Evolutionary conservation across 1,140 invertebrate genomes (phyloP).

Genomic region (Metopolophium dirhodum): DNA sequence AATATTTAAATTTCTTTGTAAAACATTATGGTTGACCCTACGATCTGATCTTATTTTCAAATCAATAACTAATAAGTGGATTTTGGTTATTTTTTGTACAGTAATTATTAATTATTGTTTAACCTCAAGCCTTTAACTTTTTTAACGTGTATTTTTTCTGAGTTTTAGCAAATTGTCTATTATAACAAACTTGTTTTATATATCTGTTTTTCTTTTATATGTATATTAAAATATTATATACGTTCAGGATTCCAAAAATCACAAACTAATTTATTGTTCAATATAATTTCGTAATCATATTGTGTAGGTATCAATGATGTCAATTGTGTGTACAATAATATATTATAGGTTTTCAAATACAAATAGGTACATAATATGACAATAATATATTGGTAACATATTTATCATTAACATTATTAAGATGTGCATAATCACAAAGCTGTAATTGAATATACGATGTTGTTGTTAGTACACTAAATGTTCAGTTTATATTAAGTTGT

Average conservation of each 20-base stretch:
- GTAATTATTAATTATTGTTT: no score
- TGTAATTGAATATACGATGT: slow-evolving; percentile 8
- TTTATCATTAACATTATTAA: background rate
- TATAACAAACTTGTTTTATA: no score
- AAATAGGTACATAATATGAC: background rate
- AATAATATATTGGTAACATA: background rate
- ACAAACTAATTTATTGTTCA: background rate
- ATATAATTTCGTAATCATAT: background rate
- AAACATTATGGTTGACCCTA: no score
- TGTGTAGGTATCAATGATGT: background rate
- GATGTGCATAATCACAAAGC: background rate
- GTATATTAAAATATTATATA: no score
- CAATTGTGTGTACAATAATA: background rate
- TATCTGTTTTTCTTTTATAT: no score
- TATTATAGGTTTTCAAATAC: background rate
- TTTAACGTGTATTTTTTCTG: no score
- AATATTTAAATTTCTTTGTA: no score
- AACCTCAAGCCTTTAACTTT: no score
- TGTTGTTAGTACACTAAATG: background rate
- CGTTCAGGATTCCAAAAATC: background rate
- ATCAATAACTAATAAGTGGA: no score
- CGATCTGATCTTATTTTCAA: no score
- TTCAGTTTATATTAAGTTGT: slow-evolving; percentile 33
- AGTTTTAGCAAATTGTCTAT: no score
- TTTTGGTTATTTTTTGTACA: no score